phyloP scores from a whole-genome alignment of 2,888 invertebrate species.

The Hydropsyche betteni region DNA sequence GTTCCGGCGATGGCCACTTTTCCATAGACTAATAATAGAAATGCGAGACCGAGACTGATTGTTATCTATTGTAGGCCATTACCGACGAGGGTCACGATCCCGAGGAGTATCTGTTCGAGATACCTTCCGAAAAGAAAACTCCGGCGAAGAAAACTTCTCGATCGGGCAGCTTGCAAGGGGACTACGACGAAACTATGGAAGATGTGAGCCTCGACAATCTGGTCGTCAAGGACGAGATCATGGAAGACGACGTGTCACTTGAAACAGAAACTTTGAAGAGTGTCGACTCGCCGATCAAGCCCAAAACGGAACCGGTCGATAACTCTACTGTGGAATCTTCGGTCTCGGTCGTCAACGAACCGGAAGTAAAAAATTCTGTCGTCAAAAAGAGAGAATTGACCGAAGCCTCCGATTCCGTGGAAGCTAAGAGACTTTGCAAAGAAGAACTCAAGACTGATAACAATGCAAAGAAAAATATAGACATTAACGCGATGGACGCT shows the following conservation, averaged over 20 bases:
- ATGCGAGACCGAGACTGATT: too few relatives aligned
- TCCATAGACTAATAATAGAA: too few relatives aligned
- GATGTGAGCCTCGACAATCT: constrained; percentile 62
- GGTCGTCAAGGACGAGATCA: constrained; percentile 53
- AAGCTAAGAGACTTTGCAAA: constrained; percentile 60
- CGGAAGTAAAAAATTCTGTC: constrained; percentile 31
- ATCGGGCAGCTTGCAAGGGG: constrained; percentile 60
- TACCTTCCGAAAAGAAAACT: constrained; percentile 62
- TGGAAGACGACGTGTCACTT: constrained; percentile 52
- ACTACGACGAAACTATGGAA: constrained; percentile 58
- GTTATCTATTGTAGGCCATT: constrained; percentile 65
- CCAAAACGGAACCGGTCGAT: constrained; percentile 24
- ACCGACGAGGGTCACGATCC: constrained; percentile 79
- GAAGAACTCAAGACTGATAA: constrained; percentile 56
- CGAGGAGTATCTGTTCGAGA: constrained; percentile 73
- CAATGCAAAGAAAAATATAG: constrained; percentile 60
- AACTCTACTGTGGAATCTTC: background rate
- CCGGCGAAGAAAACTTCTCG: constrained; percentile 63
- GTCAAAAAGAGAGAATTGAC: constrained; percentile 52
- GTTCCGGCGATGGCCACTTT: too few relatives aligned
- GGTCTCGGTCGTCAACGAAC: constrained; percentile 35
- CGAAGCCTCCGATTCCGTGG: constrained; percentile 57
- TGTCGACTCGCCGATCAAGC: constrained; percentile 8
- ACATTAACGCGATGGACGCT: constrained; percentile 72
- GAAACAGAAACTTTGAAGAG: constrained; percentile 27